These are phyloP conservation scores for Ptychadena robeensis DNA, from an alignment of 2,797 vertebrate genomes.

Conservation along the genomic window DNA sequence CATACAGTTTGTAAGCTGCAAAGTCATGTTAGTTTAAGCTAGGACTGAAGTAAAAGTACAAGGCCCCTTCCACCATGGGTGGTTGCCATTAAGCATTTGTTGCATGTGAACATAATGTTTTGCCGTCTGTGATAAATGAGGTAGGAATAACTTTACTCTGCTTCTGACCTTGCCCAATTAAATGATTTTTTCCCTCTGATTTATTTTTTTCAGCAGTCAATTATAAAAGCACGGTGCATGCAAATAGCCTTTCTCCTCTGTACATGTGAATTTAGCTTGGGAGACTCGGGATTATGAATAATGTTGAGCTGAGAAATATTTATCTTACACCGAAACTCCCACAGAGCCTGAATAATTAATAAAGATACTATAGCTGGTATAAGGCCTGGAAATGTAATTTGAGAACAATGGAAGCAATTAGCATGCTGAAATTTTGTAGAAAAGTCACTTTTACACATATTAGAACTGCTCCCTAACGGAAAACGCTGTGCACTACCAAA, in stretches of 20 bases:
- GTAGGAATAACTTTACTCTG: conserved; percentile 40
- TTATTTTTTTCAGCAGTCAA: conserved; percentile 49
- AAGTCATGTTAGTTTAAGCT: conserved; percentile 5
- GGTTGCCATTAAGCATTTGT: conserved; percentile 45
- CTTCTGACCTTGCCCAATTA: conserved; percentile 23
- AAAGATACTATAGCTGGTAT: conserved; percentile 24
- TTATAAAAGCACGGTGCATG: conserved; percentile 22
- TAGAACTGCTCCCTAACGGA: neutral
- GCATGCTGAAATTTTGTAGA: neutral
- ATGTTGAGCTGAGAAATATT: conserved; percentile 33
- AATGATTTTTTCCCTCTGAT: conserved; percentile 46
- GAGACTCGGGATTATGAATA: conserved; percentile 18
- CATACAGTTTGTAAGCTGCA: neutral
- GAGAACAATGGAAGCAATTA: neutral
- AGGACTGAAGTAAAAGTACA: neutral
- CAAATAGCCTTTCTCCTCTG: conserved; percentile 12
- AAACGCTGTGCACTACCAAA: neutral
- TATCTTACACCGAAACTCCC: conserved; percentile 29
- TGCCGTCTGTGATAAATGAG: conserved; percentile 55
- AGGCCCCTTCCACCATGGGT: conserved; percentile 36
- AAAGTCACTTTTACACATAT: conserved; percentile 1
- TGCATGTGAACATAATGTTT: conserved; percentile 36
- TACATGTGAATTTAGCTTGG: conserved; percentile 7
- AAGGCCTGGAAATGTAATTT: neutral
- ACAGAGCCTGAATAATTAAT: conserved; percentile 26